Base-by-base conservation (phyloP, 2,888 invertebrate genomes). In the Catotricha subobsoleta region DNA sequence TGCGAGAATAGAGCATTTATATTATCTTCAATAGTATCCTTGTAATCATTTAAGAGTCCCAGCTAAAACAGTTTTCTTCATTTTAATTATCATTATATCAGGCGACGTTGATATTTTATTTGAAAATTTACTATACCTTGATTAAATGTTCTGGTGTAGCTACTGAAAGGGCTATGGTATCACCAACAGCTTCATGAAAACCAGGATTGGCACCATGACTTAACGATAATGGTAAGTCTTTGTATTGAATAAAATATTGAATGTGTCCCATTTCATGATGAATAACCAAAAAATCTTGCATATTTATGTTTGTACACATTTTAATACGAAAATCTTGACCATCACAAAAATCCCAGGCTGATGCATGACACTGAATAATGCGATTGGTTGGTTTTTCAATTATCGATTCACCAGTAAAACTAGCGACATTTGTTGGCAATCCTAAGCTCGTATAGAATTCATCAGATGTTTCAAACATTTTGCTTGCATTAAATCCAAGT, bases 211-310 rank as follows among this genome's bases (percentile, higher is more conserved):
- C 73, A 15, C 83, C 84, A 16, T 65, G 69, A 49, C 78, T 69
- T 54, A 74, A 86, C n/a, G 74, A 56, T 1, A 68, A 59, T 0
- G 80, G 80, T 49, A 72, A 74, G 48, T 80, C 63, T 54, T 72
- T 75, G 54, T 83, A 84, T 48, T 80, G 78, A 43, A 81, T 50
- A 52, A 69, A 80, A 51, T 84, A 84, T 52, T 83, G 74, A 10
- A 83, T 68, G 51, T 83, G 83, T 0, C 82, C 83, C 79, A 83
- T 80, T 61, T 84, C 83, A 19, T 44, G 43, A 28, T 44, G 43
- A 3, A 45, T 42, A 8, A 29, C 25, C 1, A 45, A 18, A 19
- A 47, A 44, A 42, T 45, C 47, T 34, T 45, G 43, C 41, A 42
- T 39, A 27, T 47, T 42, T 3, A 47, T 25, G 19, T 31, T 41